phyloP scores from a whole-genome alignment of 2,797 vertebrate species.

The Eulemur rubriventer region DNA sequence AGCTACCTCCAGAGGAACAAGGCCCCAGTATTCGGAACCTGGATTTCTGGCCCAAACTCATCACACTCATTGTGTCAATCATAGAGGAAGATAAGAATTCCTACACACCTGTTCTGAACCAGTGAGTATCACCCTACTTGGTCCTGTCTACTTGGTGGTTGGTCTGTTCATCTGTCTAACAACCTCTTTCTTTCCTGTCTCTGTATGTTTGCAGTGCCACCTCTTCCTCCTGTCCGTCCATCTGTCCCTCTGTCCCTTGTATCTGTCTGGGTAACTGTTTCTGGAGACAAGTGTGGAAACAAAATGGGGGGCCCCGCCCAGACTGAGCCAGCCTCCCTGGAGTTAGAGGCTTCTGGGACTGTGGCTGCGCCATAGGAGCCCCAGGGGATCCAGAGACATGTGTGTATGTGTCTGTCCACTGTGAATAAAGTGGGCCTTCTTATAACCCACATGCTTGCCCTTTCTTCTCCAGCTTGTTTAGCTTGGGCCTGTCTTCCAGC shows the following conservation, averaged over 20 bases:
- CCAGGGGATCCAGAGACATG: conserved; percentile 50
- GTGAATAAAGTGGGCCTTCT: background rate
- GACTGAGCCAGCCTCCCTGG: conserved; percentile 70
- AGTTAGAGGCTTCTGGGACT: conserved; percentile 79
- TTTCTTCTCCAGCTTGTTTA: conserved; percentile 35
- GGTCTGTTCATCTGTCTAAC: conserved; percentile 78
- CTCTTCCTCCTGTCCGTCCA: conserved; percentile 80
- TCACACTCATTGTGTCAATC: conserved; percentile 98
- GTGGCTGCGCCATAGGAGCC: conserved; percentile 28
- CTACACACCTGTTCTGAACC: conserved; percentile 96
- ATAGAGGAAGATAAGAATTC: conserved; percentile 98
- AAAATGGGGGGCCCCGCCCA: conserved; percentile 52
- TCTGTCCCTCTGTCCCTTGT: conserved; percentile 86
- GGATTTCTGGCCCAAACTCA: conserved; percentile 99
- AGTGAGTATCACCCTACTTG: conserved; percentile 88
- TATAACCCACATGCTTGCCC: background rate
- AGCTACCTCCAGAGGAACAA: conserved; percentile 94
- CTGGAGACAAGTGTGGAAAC: conserved; percentile 76
- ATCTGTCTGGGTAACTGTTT: conserved; percentile 88
- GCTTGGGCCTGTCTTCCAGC: background rate
- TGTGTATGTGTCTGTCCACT: conserved; percentile 54
- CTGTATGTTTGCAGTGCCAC: conserved; percentile 82
- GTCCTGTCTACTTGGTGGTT: conserved; percentile 42
- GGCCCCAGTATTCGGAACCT: conserved; percentile 97
- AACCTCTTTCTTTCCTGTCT: conserved; percentile 83